phyloP scores from a whole-genome alignment of 2,888 invertebrate species.

The Clivina fossor region DNA sequence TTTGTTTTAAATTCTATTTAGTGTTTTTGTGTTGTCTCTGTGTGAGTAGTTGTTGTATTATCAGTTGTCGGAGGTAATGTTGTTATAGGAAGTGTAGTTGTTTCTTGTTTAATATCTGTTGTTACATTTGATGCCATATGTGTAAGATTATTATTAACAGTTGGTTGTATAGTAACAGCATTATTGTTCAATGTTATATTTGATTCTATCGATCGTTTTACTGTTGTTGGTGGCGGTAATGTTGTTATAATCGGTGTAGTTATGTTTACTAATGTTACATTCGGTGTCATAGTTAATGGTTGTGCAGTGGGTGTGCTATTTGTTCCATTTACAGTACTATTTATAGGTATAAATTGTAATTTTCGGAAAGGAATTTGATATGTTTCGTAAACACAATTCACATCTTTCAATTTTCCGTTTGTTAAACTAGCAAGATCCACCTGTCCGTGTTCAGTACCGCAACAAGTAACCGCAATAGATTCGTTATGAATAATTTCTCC shows the following conservation, averaged over 20 bases:
- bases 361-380: conserved; percentile 23
- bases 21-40: too few relatives aligned
- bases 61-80: too few relatives aligned
- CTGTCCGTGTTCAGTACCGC: conserved; percentile 16
- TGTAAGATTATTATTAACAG: conserved; percentile 1
- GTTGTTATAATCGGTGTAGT: too few relatives aligned
- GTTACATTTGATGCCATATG: not conserved
- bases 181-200: not conserved
- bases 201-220: too few relatives aligned
- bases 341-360: conserved; percentile 17
- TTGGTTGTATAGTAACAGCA: not conserved
- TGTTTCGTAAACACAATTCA: conserved; percentile 22
- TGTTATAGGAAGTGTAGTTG: not conserved
- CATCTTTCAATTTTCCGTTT: conserved; percentile 19
- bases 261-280: conserved; percentile 28
- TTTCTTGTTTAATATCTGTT: not conserved
- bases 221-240: too few relatives aligned
- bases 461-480: conserved; percentile 18
- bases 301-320: conserved; percentile 1
- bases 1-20: too few relatives aligned
- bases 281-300: conserved; percentile 38
- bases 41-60: too few relatives aligned
- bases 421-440: conserved; percentile 13
- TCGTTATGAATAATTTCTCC: conserved; percentile 29
- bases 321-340: conserved; percentile 10